phyloP scores from a whole-genome alignment of 2,113 vertebrate species.

The Microcebus griseorufus region DNA sequence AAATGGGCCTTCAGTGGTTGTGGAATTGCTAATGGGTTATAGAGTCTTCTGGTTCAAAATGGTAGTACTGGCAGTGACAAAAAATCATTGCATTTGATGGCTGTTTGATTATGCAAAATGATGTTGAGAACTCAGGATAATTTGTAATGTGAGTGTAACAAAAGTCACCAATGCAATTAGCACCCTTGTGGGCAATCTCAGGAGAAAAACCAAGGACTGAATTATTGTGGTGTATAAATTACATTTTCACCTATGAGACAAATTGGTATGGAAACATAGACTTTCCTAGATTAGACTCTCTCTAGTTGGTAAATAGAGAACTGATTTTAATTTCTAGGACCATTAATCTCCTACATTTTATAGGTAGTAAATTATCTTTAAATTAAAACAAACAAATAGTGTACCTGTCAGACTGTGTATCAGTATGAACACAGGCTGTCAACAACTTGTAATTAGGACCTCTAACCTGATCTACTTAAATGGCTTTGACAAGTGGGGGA shows the following conservation, averaged over 20 bases:
- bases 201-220: conserved; percentile 35
- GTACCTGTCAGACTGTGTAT: conserved; percentile 60
- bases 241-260: conserved; percentile 52
- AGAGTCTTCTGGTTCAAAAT: conserved; percentile 41
- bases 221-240: conserved; percentile 39
- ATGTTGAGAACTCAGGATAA: conserved; percentile 35
- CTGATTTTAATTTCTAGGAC: conserved; percentile 66
- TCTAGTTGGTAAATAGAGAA: conserved; percentile 60
- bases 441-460: conserved; percentile 67
- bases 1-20: neutral
- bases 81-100: neutral
- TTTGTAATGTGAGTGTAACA: conserved; percentile 50
- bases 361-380: conserved; percentile 72
- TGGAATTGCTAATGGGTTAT: neutral
- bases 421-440: conserved; percentile 43
- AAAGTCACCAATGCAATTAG: conserved; percentile 57
- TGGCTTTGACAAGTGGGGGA: conserved; percentile 49
- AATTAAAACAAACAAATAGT: conserved; percentile 72
- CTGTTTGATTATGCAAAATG: conserved; percentile 23
- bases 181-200: conserved; percentile 50
- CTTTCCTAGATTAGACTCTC: conserved; percentile 34
- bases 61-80: neutral
- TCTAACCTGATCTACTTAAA: conserved; percentile 62
- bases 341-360: conserved; percentile 68
- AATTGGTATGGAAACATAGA: conserved; percentile 24